Conservation (phyloP, 1,140 invertebrate species). For the Helicoverpa armigera region DNA sequence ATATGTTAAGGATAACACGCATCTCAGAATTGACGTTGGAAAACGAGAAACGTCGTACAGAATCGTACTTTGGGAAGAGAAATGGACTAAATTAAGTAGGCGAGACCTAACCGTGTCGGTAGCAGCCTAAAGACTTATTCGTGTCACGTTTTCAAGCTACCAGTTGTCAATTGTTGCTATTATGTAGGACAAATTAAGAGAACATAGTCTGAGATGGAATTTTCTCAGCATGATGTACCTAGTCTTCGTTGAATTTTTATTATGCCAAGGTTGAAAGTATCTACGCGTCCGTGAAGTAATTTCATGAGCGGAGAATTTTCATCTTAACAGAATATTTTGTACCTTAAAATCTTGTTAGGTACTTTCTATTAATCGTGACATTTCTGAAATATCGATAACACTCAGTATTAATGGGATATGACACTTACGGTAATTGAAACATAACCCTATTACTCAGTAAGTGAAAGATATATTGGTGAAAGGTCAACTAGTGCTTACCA, state of each 20-base stretch:
- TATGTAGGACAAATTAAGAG: slow-evolving; percentile 41
- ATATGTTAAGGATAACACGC: slow-evolving; percentile 50
- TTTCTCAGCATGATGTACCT: slow-evolving; percentile 14
- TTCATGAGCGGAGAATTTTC: background rate
- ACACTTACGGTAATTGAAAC: too few relatives aligned
- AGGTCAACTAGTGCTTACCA: too few relatives aligned
- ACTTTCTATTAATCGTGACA: too few relatives aligned
- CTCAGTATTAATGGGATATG: too few relatives aligned
- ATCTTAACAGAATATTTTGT: background rate
- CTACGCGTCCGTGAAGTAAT: background rate
- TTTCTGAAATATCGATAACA: too few relatives aligned
- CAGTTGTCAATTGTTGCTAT: slow-evolving; percentile 46
- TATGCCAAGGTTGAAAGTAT: background rate
- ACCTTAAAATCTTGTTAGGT: too few relatives aligned
- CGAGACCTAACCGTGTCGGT: slow-evolving; percentile 29
- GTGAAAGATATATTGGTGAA: too few relatives aligned
- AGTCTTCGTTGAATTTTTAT: slow-evolving; percentile 13
- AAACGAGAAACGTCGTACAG: slow-evolving; percentile 22
- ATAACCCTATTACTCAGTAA: too few relatives aligned
- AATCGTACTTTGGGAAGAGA: background rate
- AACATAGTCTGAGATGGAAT: slow-evolving; percentile 25
- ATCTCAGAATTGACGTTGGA: slow-evolving; percentile 47
- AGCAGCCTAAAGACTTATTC: background rate
- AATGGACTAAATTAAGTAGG: slow-evolving; percentile 34
- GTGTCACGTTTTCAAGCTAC: slow-evolving; percentile 37